Conservation (phyloP, 2,113 vertebrate species). For the Rissa tridactyla region DNA sequence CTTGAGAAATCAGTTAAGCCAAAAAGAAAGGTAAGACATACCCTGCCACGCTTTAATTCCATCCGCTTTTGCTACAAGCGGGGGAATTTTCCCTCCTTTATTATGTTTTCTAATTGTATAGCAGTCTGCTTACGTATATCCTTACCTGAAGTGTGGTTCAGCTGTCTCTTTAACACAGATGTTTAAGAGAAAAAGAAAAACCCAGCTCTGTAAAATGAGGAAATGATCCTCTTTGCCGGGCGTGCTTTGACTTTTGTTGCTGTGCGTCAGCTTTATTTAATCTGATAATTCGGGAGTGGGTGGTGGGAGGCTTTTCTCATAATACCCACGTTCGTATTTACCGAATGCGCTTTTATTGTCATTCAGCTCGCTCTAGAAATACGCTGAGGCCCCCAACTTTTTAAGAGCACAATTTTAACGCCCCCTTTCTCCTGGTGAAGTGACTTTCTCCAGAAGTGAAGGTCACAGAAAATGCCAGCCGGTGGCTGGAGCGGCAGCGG, state of each 20-base stretch:
- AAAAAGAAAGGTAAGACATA: conserved; percentile 12
- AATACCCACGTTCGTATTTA: conserved; percentile 40
- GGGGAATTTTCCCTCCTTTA: not conserved
- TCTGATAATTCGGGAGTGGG: conserved; percentile 21
- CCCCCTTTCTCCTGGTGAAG: not conserved
- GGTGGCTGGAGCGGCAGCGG: not conserved
- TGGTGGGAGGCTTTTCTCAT: conserved; percentile 33
- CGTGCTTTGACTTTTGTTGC: conserved; percentile 20
- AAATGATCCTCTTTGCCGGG: not conserved
- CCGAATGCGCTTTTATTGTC: conserved; percentile 32
- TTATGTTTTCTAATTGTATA: not conserved
- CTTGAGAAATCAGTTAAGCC: conserved; percentile 21
- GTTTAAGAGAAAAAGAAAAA: conserved; percentile 1
- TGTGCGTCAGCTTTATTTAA: not conserved
- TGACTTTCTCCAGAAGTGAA: not conserved
- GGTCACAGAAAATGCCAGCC: not conserved
- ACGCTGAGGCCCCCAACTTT: conserved; percentile 17
- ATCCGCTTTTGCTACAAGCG: not conserved
- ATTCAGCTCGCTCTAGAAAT: conserved; percentile 52
- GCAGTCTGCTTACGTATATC: conserved; percentile 2
- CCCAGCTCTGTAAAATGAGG: not conserved
- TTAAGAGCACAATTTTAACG: conserved; percentile 29
- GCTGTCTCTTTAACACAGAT: conserved; percentile 11
- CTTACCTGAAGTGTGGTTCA: not conserved
- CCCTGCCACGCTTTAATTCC: not conserved